Base-by-base conservation (phyloP, 2,888 invertebrate species). In the Crepidodera aurea region DNA sequence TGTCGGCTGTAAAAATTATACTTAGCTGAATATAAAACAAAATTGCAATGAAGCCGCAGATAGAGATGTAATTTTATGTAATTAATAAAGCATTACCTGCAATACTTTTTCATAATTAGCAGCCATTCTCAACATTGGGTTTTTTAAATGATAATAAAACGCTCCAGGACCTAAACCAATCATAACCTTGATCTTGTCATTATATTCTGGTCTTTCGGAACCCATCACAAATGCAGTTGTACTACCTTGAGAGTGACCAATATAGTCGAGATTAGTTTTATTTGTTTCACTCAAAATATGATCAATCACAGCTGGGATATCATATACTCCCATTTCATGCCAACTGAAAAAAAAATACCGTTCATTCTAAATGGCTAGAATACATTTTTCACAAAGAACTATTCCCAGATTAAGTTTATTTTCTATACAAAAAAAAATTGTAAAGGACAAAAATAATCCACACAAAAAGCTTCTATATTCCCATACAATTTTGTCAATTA, bases 161-260 rank as follows among this genome's bases (percentile, higher is more conserved):
- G 88, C 87, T 0, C 90, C 86, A 0, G 91, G 90, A 0, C 88
- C 90, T 56, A 90, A 72, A 0, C 87, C 86, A 65, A 87, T 85
- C 86, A 87, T 87, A 0, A 86, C 81, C 48, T 83, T 82, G 1
- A 91, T 84, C 76, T 89, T 90, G 0, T 80, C 73, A 73, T 88
- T 88, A 69, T 89, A 90, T 39, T 85, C 84, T 0, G 89, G 88
- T 13, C 81, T 78, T 56, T 86, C 82, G 0, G 87, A 85, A 15
- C 82, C 82, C 87, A 89, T 84, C 0, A 89, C 87, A 73, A 85
- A 90, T 74, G 89, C 88, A 1, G 82, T 73, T 0, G 89, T 88
- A 0, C 88, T 86, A 1, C 93, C 93, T 78, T 88, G 88, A 0
- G 93, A 94, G 76, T 93, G 92, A 0, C 94, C 94, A 0, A 92